Evolutionary conservation across 1,140 invertebrate species (phyloP).

Genomic region (Zaprionus kolodkinae): DNA sequence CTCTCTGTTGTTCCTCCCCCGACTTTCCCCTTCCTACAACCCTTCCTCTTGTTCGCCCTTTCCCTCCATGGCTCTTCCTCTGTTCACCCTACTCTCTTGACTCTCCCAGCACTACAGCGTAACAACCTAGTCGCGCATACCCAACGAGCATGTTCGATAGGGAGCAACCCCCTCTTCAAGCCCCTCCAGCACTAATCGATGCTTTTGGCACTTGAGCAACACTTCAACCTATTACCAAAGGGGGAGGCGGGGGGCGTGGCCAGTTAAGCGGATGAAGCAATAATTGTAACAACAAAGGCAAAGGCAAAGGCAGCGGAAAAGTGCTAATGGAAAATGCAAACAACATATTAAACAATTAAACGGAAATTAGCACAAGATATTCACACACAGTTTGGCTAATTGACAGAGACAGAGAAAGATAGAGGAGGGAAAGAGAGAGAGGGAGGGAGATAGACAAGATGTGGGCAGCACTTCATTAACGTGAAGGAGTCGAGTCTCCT

Average conservation of each 20-base stretch:
- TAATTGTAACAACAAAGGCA: slow-evolving; percentile 68
- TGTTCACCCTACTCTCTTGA: too few species aligned
- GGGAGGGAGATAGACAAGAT: slow-evolving; percentile 1
- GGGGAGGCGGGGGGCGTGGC: background rate
- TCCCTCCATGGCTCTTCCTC: too few species aligned
- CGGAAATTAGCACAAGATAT: slow-evolving; percentile 80
- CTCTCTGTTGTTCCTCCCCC: too few species aligned
- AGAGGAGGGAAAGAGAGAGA: background rate
- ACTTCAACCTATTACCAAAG: slow-evolving; percentile 39
- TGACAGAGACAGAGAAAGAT: slow-evolving; percentile 9
- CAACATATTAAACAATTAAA: slow-evolving; percentile 83
- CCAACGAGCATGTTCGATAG: background rate
- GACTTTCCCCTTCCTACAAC: too few species aligned
- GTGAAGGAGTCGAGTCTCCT: slow-evolving; percentile 19
- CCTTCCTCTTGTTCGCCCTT: too few species aligned
- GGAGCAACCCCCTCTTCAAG: background rate
- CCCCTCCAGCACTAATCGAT: background rate
- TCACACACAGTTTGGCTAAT: slow-evolving; percentile 62
- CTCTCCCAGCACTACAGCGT: background rate
- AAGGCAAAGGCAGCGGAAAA: slow-evolving; percentile 64
- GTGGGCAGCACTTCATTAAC: slow-evolving; percentile 61
- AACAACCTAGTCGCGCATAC: background rate
- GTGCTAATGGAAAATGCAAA: slow-evolving; percentile 77
- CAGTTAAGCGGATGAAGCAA: slow-evolving; percentile 42
- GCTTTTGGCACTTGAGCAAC: slow-evolving; percentile 27